Base-by-base conservation (phyloP, 2,888 invertebrate genomes). In the Lagria hirta region DNA sequence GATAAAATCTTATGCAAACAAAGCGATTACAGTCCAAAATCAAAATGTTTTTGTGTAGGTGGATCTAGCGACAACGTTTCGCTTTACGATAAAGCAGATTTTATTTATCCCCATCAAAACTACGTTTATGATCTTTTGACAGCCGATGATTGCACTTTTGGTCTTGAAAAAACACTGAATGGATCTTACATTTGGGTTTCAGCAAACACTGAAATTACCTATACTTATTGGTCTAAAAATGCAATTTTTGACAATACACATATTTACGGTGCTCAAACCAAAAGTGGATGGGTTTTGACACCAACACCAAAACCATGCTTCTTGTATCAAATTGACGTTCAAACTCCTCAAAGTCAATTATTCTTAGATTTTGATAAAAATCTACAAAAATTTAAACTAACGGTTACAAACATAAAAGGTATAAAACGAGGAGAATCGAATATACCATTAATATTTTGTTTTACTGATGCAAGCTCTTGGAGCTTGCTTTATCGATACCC, bases 41-140 rank as follows among this genome's bases (percentile, higher is more conserved):
- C 60, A 1, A 44, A 40, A 2, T 64, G 64, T 51, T 59, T 62
- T 38, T 64, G 64, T 37, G 5, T 44, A 13, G 43, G 43, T 33
- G 24, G 37, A 13, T 4, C 22, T 2, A 36, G 2, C 10, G 3
- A 13, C 12, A 27, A 43, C 18, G 5, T 24, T 7, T 15, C 20
- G 2, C 21, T 36, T 24, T 26, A 21, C 20, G 14, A 11, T n/a
- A 41, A 32, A 35, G 60, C 52, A 2, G 61, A 62, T 17, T 57
- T 64, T 30, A 13, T 52, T 7, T 7, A 51, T 11, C 49, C 56
- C 1, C 59, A 62, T 24, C 64, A 64, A 34, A 62, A 61, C 27
- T 43, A 55, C 4, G 18, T 62, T 3, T 58, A 52, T 23, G 7
- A 21, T 6, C 20, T 40, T 3, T 28, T 57, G 8, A 38, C 51